phyloP scores from a whole-genome alignment of 1,140 invertebrate species.

The Drosophila murphyi region DNA sequence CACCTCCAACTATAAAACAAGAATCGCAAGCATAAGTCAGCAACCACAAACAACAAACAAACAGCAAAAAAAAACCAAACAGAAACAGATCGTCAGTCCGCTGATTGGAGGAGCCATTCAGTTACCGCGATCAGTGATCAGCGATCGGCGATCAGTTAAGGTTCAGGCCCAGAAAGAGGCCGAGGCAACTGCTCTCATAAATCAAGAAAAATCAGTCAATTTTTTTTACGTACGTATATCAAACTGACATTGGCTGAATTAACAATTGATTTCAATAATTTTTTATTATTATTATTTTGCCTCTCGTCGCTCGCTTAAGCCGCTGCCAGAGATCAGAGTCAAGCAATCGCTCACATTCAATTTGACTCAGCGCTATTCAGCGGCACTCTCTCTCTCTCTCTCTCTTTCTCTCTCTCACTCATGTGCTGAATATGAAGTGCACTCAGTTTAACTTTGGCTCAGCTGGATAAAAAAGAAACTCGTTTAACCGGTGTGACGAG shows the following conservation, averaged over 20 bases:
- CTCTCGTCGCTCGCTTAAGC: constrained; percentile 56
- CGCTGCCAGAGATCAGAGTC: constrained; percentile 47
- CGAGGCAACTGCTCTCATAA: constrained; percentile 67
- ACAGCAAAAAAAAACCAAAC: constrained; percentile 1
- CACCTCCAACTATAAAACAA: constrained; percentile 27
- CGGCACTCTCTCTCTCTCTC: constrained; percentile 9
- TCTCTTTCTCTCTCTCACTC: not conserved
- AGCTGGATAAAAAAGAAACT: constrained; percentile 57
- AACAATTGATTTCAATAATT: constrained; percentile 83
- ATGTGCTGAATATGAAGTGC: constrained; percentile 64
- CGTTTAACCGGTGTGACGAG: constrained; percentile 79
- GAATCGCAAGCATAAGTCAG: constrained; percentile 21
- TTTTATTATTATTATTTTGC: constrained; percentile 78
- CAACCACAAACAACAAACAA: constrained; percentile 37
- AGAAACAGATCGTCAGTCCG: constrained; percentile 16
- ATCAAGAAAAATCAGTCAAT: constrained; percentile 82
- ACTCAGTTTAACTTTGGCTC: constrained; percentile 50
- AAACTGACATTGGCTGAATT: constrained; percentile 82
- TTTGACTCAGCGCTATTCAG: constrained; percentile 42
- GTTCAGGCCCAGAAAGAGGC: not conserved
- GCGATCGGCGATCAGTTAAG: constrained; percentile 21
- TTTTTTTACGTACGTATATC: constrained; percentile 67
- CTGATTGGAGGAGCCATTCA: constrained; percentile 51
- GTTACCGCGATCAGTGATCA: constrained; percentile 34
- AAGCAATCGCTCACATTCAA: constrained; percentile 47